Evolutionary conservation across 2,113 vertebrate species (phyloP).

Genomic region (Acanthisitta chloris): DNA sequence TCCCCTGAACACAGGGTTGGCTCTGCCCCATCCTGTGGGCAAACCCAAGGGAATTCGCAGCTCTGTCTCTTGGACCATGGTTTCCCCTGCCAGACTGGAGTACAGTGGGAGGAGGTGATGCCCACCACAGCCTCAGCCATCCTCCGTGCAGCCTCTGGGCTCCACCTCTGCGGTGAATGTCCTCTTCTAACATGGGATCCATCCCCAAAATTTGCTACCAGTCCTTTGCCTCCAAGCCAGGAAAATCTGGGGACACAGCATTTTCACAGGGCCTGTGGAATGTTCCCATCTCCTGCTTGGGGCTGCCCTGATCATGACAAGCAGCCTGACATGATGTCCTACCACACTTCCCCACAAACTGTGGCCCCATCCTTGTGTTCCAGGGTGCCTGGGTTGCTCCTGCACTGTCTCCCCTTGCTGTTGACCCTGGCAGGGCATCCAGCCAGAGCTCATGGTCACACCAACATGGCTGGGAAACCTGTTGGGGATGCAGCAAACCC

Average conservation of each 20-base stretch:
- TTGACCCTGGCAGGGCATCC: neutral
- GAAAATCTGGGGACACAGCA: fast-evolving
- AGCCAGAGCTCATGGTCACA: neutral
- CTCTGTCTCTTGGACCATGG: fast-evolving
- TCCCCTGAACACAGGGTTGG: neutral
- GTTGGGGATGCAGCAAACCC: neutral
- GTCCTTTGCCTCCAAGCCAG: neutral
- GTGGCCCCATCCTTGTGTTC: neutral
- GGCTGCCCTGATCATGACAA: neutral
- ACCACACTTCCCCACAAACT: neutral
- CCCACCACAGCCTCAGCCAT: neutral
- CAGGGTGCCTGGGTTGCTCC: neutral
- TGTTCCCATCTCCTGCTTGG: fast-evolving
- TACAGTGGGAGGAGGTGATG: neutral
- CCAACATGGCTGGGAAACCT: fast-evolving
- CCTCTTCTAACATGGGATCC: neutral
- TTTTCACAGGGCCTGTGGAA: neutral
- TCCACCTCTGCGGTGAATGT: fast-evolving
- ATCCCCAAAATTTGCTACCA: neutral
- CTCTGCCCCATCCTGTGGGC: neutral
- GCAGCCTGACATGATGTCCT: fast-evolving
- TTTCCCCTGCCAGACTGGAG: neutral
- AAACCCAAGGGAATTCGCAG: neutral
- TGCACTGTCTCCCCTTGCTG: neutral
- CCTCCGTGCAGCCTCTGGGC: fast-evolving